A percentile compares a stretch with the other conserved stretches of the same genome.
phyloP scores from a whole-genome alignment of 2,797 vertebrate genomes.

The Ibycter americanus region DNA sequence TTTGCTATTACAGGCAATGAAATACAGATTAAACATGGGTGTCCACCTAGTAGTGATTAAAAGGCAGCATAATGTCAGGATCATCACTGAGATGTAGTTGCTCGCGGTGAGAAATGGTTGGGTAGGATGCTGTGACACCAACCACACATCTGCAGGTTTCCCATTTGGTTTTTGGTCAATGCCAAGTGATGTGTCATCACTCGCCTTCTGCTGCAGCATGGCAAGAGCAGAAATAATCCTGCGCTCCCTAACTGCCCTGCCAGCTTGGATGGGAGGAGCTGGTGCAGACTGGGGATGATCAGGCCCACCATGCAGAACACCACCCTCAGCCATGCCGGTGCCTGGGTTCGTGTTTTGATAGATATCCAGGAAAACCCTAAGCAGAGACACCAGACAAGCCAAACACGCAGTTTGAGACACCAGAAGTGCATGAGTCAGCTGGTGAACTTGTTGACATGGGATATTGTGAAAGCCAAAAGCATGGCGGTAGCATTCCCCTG shows the following conservation, averaged over 20 bases:
- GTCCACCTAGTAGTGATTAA: not conserved
- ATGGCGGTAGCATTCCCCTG: accelerated
- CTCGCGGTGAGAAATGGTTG: not conserved
- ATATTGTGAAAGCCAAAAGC: not conserved
- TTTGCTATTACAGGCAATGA: not conserved
- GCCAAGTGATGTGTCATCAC: slow-evolving; percentile 4
- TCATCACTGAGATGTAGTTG: not conserved
- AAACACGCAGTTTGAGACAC: not conserved
- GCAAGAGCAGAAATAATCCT: not conserved
- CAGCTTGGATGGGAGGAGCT: not conserved
- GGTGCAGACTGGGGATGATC: not conserved
- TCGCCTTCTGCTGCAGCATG: not conserved
- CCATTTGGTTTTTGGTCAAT: not conserved
- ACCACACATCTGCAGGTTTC: slow-evolving; percentile 27
- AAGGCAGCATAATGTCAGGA: not conserved
- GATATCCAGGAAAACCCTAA: not conserved
- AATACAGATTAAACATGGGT: not conserved
- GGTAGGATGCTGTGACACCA: not conserved
- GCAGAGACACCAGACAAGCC: not conserved
- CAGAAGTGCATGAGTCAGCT: not conserved
- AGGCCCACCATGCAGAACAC: not conserved
- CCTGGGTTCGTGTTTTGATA: not conserved
- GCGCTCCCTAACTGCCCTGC: not conserved
- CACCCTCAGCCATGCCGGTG: accelerated
- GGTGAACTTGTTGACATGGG: not conserved